Base-by-base conservation (phyloP, 2,113 vertebrate species). In the Pelobates fuscus region DNA sequence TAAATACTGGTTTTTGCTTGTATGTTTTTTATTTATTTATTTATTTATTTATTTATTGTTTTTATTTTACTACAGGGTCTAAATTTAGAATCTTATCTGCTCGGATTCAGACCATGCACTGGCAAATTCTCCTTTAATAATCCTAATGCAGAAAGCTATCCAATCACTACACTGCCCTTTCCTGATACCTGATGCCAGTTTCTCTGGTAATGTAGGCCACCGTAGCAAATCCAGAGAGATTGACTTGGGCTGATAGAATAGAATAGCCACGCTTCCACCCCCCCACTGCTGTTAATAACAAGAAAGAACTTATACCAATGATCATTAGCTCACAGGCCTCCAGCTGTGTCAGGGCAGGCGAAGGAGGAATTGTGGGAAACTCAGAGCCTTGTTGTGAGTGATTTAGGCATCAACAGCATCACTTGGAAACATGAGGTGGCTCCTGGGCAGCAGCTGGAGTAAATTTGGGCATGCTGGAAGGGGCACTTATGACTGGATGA, bases 381-480 rank as follows among this genome's bases (percentile, higher is more conserved):
- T 76, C 27, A 32, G 67, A 23, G 11, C 60, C 37, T 68, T 44
- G 43, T 54, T 23, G 18, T 68, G 18, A 63, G 61, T 32, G 27
- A 52, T 60, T 49, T 49, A 61, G 72, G 37, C 43, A 52, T 32
- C 63, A 61, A 52, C 12, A 59, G 55, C 55, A 37, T 49, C 26
- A 25, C 8, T 68, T 60, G 71, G 80, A 81, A 90, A 75, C 83
- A 95, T 95, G 94, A 86, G 89, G 78, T 83, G 75, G 80, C 88
- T 94, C 61, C 46, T 92, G 81, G 90, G 92, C 66, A 94, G 91
- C 91, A 94, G 89, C 89, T 94, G 91, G 94, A 91, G 82, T 73
- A 89, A 92, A 87, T 95, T 95, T 20, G 95, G 94, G 70, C 93
- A 94, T 0, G 94, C 94, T 0, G 91, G 92, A 67, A 85, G 94